Evolutionary conservation across 2,113 vertebrate genomes (phyloP), one percentile per base, ranked within the genome.

Genomic region (Morone chrysops): DNA sequence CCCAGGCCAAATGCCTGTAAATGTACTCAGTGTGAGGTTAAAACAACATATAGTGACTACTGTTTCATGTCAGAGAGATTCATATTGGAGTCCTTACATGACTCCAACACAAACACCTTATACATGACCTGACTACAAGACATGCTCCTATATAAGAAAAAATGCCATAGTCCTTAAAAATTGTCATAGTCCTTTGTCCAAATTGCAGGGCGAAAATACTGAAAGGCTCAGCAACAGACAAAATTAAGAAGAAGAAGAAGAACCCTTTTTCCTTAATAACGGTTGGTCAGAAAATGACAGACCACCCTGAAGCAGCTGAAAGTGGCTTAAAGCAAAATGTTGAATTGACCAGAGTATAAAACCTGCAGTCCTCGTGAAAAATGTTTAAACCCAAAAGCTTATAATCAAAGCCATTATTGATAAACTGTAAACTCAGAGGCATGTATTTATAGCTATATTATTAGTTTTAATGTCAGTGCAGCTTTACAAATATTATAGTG

Each of bases 11-110:
- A 89, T 16, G 82, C 25, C 90, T 91, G 88, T 62, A 74, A 90
- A 92, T 85, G 80, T 76, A 78, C 82, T 89, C 78, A 81, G 71
- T 66, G 73, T 59, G 60, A 89, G 78, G 80, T 81, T 86, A 89
- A 85, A 84, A 73, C 67, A 91, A 90, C 85, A 86, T 59, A 47
- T 16, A 50, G 73, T 8, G 18, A 81, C 87, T 89, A 86, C 89
- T 87, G 90, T 86, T 92, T 88, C 83, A 85, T 77, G 87, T 92
- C 83, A 87, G 53, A 80, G 25, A 74, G 82, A 88, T 80, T 87
- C 83, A 86, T 89, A 69, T 66, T 16, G 5, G 45, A 78, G 74
- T 73, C 70, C 45, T 59, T 57, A 36, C 20, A 60, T 14, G 8
- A 65, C 65, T 92, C 92, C 90, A 91, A 87, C 54, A 81, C 79